Evolutionary conservation across 2,113 vertebrate genomes (phyloP), one percentile per base, ranked within the genome.

Genomic region (Eublepharis macularius): DNA sequence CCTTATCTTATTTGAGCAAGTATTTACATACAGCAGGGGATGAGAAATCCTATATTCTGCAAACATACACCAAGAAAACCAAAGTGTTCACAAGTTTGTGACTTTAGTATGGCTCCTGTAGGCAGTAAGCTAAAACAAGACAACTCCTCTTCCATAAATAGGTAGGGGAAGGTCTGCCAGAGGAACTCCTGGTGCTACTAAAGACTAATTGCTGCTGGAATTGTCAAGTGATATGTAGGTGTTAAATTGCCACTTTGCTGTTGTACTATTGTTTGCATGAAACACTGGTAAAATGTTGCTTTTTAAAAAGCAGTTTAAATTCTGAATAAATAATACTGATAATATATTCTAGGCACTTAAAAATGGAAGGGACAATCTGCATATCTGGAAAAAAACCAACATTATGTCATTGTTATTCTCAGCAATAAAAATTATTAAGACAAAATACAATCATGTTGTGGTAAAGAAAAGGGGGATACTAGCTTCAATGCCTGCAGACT

Each of bases 181-280:
- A 49, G 66, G 66, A 70, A 51, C 45, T 70, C 21, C 66, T 70
- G 11, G 21, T 81, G 45, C n/a, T 69, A n/a, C n/a, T 70, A 51
- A 82, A 41, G 49, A 24, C 19, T 81, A 81, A 70, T 72, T 82
- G 32, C 66, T 72, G 36, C 68, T 41, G 24, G 47, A 72, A 82
- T 17, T 36, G 34, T 72, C n/a, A 70, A 51, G 45, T 81, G 54
- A 54, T 81, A 70, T 51, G 68, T 82, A 54, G 80, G 43, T 49
- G 68, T 82, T 41, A 82, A 54, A 72, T 72, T 82, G n/a, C 80
- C 47, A 17, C 47, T 82, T 82, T 72, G 54, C 68, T 72, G 47
- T 72, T 82, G 49, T 82, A 36, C 29, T 45, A 21, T 69, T 70
- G 43, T 81, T n/a, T 51, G 14, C 36, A 34, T 72, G 66, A 82